Evolutionary conservation across 2,113 vertebrate species (phyloP), one percentile per base, ranked within the genome.

Genomic region (Catharus minimus): DNA sequence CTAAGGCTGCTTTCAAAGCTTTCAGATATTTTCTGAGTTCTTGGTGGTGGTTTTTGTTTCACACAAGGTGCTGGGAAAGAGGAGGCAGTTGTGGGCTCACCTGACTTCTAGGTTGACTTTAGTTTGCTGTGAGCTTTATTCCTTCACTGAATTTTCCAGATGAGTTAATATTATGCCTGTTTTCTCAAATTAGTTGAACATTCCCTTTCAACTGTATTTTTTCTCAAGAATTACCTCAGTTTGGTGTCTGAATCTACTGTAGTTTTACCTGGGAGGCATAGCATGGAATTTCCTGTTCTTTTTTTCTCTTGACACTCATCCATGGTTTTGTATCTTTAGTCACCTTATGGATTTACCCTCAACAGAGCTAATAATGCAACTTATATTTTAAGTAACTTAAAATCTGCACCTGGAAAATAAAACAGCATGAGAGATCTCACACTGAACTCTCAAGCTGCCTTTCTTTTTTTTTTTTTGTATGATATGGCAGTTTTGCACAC

Each of bases 171-270:
- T 62, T 39, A 41, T 33, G 39, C 66, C 72, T 81, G 33, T 88
- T 90, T 91, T 88, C 81, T 78, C 71, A 43, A 87, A 60, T 58
- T 50, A 86, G 81, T 86, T 90, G 86, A 93, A 73, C 90, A 72
- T 96, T 93, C 88, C 86, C 76, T 95, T 94, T 94, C 92, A 90
- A 50, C 80, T 83, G n/a, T 83, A 24, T 60, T 86, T 80, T 68
- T 92, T 50, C 80, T 95, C 66, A 87, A 67, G 68, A 91, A 93
- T 86, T 96, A 92, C 94, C 93, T 96, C 92, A 90, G 86, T 82
- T 95, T 89, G 88, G 67, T 85, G 60, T 89, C 65, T 79, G 33
- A 89, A 69, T 81, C 95, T 95, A 89, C 86, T 90, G 89, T 92
- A 81, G 69, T 82, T 89, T 86, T 88, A 95, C 80, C 86, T 95